Evolutionary conservation across 2,797 vertebrate species (phyloP).

Genomic region (Hoplostethus mediterraneus): DNA sequence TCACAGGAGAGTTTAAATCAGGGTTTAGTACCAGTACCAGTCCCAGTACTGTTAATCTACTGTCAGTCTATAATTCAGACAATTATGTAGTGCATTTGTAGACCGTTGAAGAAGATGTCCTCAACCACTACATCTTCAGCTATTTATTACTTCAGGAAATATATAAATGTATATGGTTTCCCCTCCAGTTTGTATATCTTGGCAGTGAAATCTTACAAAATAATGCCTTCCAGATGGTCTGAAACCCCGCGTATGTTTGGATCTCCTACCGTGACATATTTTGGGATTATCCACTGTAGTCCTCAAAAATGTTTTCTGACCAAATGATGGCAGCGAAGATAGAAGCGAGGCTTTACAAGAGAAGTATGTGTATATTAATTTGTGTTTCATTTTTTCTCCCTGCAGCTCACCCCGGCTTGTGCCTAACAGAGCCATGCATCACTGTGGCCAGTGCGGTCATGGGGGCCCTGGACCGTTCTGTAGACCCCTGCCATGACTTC

Average conservation of each 20-base stretch:
- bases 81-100: not conserved
- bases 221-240: constrained; percentile 68
- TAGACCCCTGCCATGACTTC: constrained; percentile 96
- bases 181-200: constrained; percentile 53
- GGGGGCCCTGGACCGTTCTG: constrained; percentile 88
- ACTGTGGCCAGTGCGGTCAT: constrained; percentile 90
- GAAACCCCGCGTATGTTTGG: constrained; percentile 37
- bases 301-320: constrained; percentile 7
- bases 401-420: constrained; percentile 85
- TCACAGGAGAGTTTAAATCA: not conserved
- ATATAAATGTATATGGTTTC: constrained; percentile 22
- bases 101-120: not conserved
- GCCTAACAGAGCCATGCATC: constrained; percentile 91
- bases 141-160: constrained; percentile 33
- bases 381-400: not conserved
- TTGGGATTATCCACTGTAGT: constrained; percentile 20
- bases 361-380: constrained; percentile 1
- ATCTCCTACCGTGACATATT: constrained; percentile 41
- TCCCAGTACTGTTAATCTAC: not conserved
- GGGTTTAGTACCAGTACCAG: not conserved
- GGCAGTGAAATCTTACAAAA: constrained; percentile 26
- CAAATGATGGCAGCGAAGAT: not conserved
- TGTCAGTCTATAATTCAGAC: not conserved
- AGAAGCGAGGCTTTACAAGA: not conserved
- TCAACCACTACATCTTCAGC: not conserved